Base-by-base conservation (phyloP, 2,888 invertebrate genomes). In the Scaptomyza parva region DNA sequence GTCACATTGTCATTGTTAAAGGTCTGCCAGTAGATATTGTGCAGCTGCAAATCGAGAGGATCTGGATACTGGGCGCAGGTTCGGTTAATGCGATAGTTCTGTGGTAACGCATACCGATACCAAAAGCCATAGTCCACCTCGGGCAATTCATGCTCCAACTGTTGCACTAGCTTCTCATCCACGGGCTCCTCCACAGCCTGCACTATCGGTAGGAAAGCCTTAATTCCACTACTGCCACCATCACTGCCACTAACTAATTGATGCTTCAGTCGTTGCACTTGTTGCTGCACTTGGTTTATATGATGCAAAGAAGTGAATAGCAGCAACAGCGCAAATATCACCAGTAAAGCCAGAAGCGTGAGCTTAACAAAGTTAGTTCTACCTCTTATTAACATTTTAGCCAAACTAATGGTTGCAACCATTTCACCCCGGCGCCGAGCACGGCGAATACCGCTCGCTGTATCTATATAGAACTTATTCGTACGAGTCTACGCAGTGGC, bases 11-110 rank as follows among this genome's bases (percentile, higher is more conserved):
- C 93, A 12, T 96, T 94, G 76, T 93, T 93, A 85, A 97, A 91
- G 28, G 95, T 96, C 92, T 98, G 98, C 97, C 97, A 98, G 91
- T 97, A 97, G 52, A 96, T 94, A 91, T 98, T 98, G 92, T 97
- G 97, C 92, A 97, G 97, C 91, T 97, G 96, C 62, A 98, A 92
- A 83, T 97, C 97, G 91, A 95, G 95, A 65, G 97, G 94, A 69
- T 95, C 95, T 0, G 97, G 97, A 90, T 96, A 96, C 72, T 94
- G 94, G 24, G 96, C 96, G 92, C 97, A 97, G 61, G 93, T 93
- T 0, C 0, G 28, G 4, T 58, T 65, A 4, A n/a, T 18, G 6
- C 35, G 45, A 28, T 83, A 88, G 0, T 12, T 24, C 2, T 50
- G 4, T 2, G 86, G 86, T 44, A 70, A 73, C 8, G 88, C 88